Conservation (phyloP, 1,140 invertebrate genomes). For the Battus philenor region DNA sequence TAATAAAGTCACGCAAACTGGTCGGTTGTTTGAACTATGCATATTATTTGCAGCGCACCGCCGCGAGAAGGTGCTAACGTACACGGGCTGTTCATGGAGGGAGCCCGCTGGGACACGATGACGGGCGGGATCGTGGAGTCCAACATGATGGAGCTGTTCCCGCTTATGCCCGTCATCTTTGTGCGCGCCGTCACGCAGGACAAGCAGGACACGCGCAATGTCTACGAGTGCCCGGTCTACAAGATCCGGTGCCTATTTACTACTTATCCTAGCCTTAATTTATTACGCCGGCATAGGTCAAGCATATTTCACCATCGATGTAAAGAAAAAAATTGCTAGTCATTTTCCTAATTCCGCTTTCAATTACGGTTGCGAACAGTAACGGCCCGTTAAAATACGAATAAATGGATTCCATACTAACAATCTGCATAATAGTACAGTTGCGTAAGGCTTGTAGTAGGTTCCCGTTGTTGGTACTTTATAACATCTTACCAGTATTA, state of each 20-base stretch:
- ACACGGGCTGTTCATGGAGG: slow-evolving; percentile 94
- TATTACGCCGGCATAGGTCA: background rate
- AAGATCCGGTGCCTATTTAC: slow-evolving; percentile 82
- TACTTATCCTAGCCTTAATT: background rate
- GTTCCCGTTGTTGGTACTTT: no score
- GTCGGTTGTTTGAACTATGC: no score
- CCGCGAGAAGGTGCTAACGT: slow-evolving; percentile 95
- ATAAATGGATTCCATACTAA: no score
- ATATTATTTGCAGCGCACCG: slow-evolving; percentile 79
- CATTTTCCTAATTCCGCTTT: no score
- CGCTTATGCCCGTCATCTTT: slow-evolving; percentile 93
- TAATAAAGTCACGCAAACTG: no score
- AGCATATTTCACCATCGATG: no score
- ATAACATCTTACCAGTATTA: no score
- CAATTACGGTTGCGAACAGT: no score
- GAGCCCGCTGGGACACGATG: slow-evolving; percentile 91
- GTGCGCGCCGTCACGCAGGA: slow-evolving; percentile 92
- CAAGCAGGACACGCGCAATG: slow-evolving; percentile 89
- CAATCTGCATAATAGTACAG: no score
- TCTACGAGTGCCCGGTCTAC: slow-evolving; percentile 96
- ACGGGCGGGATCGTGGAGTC: slow-evolving; percentile 88
- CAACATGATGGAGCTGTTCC: slow-evolving; percentile 91
- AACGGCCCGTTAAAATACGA: no score
- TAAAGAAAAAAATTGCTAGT: no score
- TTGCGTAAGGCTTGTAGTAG: no score